Evolutionary conservation across 2,113 vertebrate species (phyloP), one percentile per base, ranked within the genome.

Genomic region (Setophaga kirtlandii): DNA sequence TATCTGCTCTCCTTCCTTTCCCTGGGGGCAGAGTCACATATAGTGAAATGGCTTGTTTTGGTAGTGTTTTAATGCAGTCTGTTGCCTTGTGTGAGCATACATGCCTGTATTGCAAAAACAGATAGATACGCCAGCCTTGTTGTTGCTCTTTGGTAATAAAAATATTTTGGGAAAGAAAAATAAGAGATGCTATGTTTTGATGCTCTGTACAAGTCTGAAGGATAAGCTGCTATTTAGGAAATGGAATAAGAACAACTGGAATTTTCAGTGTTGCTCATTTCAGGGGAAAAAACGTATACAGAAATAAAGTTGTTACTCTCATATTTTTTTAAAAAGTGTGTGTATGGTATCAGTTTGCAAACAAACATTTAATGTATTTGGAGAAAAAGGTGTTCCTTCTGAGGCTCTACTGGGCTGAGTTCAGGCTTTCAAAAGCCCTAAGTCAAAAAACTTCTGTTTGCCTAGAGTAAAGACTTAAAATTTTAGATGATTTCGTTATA

Each of bases 1-100:
- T 88, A 95, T 96, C 95, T 96, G 62, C 65, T 94, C 94, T 95
- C 46, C 9, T 91, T 84, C 74, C 74, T 84, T 69, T 95, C 94
- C 96, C 95, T 67, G 33, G 94, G 70, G 96, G 78, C 91, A 96
- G 87, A 91, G 41, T 70, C 91, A 83, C 50, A 81, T 89, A 81
- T 1, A 92, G 89, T 89, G 74, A 95, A 96, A 94, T 89, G 93
- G 47, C 89, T 97, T 95, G 91, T 96, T 97, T 97, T 91, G 89
- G 94, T 91, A 82, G 91, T 75, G 87, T 75, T 96, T 94, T 93
- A 89, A 92, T 87, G 96, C 83, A 92, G 69, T 85, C 80, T 97
- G 52, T 86, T 97, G 89, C 94, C 53, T 94, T 90, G 60, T 95
- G 91, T 84, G 95, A 90, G 56, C 80, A 56, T 89, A 28, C 73